phyloP scores from a whole-genome alignment of 2,888 invertebrate genomes.

The Pammene fasciana region DNA sequence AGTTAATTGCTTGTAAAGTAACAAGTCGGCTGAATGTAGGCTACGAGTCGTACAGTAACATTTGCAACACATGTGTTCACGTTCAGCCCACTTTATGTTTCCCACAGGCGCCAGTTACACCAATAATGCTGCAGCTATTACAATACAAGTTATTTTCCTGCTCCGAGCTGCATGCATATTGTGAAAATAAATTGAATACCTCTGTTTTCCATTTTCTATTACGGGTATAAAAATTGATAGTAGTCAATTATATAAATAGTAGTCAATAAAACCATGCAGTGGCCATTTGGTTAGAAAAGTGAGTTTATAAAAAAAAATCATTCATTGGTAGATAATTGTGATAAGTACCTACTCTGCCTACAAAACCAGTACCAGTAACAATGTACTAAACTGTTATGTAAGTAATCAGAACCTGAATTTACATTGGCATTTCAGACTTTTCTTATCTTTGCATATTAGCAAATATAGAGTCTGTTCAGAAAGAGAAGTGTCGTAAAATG shows the following conservation, averaged over 20 bases:
- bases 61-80: slow-evolving; percentile 11
- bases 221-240: not conserved
- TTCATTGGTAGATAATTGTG: too few species aligned
- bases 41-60: slow-evolving; percentile 1
- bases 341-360: too few species aligned
- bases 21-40: not conserved
- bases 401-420: not conserved
- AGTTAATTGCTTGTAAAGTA: slow-evolving; percentile 7
- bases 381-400: too few species aligned
- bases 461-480: too few species aligned
- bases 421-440: not conserved
- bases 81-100: slow-evolving; percentile 6
- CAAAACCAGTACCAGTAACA: too few species aligned
- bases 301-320: too few species aligned
- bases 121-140: slow-evolving; percentile 15
- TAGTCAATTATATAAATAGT: too few species aligned
- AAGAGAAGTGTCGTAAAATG: too few species aligned
- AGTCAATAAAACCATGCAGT: too few species aligned
- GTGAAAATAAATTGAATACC: slow-evolving; percentile 21
- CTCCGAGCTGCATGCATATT: not conserved
- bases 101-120: slow-evolving; percentile 3
- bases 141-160: not conserved
- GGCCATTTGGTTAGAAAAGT: too few species aligned
- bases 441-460: not conserved
- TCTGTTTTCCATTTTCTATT: not conserved